phyloP scores from a whole-genome alignment of 2,113 vertebrate genomes.

The Tautogolabrus adspersus region DNA sequence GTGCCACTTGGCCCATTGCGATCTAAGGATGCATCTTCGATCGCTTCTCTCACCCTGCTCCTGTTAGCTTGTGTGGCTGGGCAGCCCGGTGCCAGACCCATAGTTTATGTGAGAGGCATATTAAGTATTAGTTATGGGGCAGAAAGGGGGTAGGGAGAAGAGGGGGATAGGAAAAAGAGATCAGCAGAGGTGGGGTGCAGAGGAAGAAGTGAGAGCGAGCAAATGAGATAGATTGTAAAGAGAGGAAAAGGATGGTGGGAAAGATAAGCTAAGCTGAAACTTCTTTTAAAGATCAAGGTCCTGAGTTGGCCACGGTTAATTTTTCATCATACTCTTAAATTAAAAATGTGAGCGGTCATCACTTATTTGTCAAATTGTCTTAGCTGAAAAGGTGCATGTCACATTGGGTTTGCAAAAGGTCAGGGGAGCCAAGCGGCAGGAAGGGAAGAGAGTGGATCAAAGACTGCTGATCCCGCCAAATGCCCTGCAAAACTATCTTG shows the following conservation, averaged over 20 bases:
- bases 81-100: conserved; percentile 58
- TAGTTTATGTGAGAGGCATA: conserved; percentile 75
- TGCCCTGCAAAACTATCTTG: conserved; percentile 68
- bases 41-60: conserved; percentile 48
- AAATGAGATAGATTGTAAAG: conserved; percentile 28
- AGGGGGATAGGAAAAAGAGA: conserved; percentile 27
- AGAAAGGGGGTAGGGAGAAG: conserved; percentile 28
- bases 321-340: conserved; percentile 84
- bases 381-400: conserved; percentile 75
- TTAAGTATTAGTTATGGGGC: conserved; percentile 75
- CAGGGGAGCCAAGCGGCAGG: conserved; percentile 53
- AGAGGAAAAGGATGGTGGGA: conserved; percentile 23
- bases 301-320: conserved; percentile 75
- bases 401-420: conserved; percentile 79
- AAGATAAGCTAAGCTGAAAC: conserved; percentile 21
- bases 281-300: conserved; percentile 79
- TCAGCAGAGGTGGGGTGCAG: conserved; percentile 36
- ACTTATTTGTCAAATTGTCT: conserved; percentile 85
- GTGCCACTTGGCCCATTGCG: conserved; percentile 49
- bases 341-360: conserved; percentile 86
- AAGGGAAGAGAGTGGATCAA: conserved; percentile 64
- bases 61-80: conserved; percentile 54
- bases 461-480: conserved; percentile 73
- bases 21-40: conserved; percentile 47
- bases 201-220: conserved; percentile 28